Base-by-base conservation (phyloP, 2,113 vertebrate species). In the Amphiprion percula region DNA sequence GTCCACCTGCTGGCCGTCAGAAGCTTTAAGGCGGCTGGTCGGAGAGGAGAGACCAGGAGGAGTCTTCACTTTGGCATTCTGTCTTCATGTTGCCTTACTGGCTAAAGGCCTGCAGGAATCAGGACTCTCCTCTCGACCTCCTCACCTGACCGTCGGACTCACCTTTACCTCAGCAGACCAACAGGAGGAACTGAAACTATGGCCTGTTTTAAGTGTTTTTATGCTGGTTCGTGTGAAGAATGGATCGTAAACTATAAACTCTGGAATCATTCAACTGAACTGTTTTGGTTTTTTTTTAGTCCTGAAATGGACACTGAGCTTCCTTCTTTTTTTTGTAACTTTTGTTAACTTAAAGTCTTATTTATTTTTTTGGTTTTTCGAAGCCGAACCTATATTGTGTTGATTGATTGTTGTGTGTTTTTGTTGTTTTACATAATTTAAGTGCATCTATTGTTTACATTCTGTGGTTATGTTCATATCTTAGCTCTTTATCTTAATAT, bases 291-390 rank as follows among this genome's bases (percentile, higher is more conserved):
- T 74, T 71, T 52, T 44, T 15, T 12, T 44, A 12, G 41, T 63
- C 30, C 1, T 24, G 59, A 62, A 49, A 41, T 52, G 52, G 15
- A 67, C 74, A 5, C 7, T 75, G 26, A 26, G 26, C 70, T 1
- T 12, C 23, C 0, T 39, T 7, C 37, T 39, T 86, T 78, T 85
- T 74, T 85, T 79, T 64, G 28, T 53, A 82, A 86, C 84, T 86
- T 88, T 93, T 92, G 89, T 94, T 94, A 94, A 95, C 87, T 95
- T 94, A 95, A 95, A 84, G 82, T 90, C 79, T 52, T 94, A 95
- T 95, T 95, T 95, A 95, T 95, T 94, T 92, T 61, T 44, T 4
- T 5, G 47, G 50, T 89, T 92, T 89, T 84, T 93, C 17, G 68
- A 90, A 90, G 84, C 75, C 47, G 16, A 92, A 85, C 77, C 56